Evolutionary conservation across 2,113 vertebrate genomes (phyloP).

Genomic region (Irena cyanogastra): DNA sequence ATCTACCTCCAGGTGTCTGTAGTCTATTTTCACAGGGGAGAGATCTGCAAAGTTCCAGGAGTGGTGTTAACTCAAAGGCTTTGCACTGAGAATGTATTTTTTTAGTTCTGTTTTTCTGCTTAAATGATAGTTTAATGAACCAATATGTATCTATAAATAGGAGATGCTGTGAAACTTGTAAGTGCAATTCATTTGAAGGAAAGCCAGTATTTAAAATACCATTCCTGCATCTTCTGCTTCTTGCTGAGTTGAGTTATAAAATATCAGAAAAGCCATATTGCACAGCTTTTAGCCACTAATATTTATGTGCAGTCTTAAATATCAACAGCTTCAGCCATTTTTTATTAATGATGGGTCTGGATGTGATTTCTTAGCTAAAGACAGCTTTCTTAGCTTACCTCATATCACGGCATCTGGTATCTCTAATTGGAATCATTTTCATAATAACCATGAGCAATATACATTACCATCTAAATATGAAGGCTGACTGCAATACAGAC

Average conservation of each 20-base stretch:
- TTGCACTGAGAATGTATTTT: neutral
- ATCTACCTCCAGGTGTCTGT: neutral
- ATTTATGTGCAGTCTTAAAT: neutral
- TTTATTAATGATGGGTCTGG: conserved; percentile 37
- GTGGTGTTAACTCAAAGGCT: neutral
- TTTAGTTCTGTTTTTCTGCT: neutral
- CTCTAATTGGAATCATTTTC: conserved; percentile 65
- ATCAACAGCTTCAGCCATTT: conserved; percentile 31
- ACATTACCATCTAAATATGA: conserved; percentile 52
- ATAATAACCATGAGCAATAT: conserved; percentile 60
- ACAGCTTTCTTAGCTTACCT: conserved; percentile 52
- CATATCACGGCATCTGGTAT: conserved; percentile 52
- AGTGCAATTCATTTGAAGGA: neutral
- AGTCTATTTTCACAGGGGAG: neutral
- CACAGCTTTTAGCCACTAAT: neutral
- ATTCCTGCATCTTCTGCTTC: neutral
- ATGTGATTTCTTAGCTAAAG: conserved; percentile 22
- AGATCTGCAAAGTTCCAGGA: neutral
- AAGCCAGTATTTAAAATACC: neutral
- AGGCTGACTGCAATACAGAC: conserved; percentile 36
- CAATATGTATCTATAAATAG: neutral
- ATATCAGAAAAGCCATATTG: neutral
- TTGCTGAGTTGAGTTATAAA: neutral
- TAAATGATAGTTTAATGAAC: neutral
- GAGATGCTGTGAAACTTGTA: neutral